Evolutionary conservation across 2,888 invertebrate species (phyloP), one percentile per base, ranked within the genome.

Genomic region (Rhagophthalmus giganteus): DNA sequence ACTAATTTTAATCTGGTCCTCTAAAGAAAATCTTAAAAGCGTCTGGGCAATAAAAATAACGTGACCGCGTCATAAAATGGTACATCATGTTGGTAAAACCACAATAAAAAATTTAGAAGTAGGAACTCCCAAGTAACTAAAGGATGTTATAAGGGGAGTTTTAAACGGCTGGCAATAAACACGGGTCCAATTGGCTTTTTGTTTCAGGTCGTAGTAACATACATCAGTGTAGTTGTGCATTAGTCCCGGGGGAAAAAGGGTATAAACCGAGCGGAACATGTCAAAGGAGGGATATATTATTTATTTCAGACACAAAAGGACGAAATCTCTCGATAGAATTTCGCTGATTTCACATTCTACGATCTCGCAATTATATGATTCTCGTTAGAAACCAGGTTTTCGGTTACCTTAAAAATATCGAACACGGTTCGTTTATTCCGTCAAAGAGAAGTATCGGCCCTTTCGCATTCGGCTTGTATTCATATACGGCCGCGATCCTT

Each of bases 161-260:
- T 20, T 20, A 20, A 20, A 20, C 7, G 7, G 7, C 7, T 3
- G 3, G 20, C 20, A 20, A 34, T 34, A 39, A 51, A 28, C 45
- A 45, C 32, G 27, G 31, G 33, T 45, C 38, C 37, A 38, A 51
- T 50, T 44, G 44, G 11, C 14, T 39, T 41, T 40, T 46, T 40
- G 34, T 38, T 37, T 52, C 25, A 31, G 31, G 34, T 37, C 41
- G 34, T 16, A 32, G 20, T 26, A 48, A 52, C 40, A 46, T 40
- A 46, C 46, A 52, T 52, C 46, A 35, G 10, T 12, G 42, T 31
- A 35, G 51, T 40, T 50, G 42, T 46, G 31, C 40, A 51, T 52
- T 52, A 32, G 24, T 46, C 52, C 46, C 40, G 9, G 25, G 46
- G 51, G 46, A 52, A 28, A 27, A 47, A 37, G 34, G 35, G 24